Conservation (phyloP, 2,113 vertebrate genomes). For the Felis chaus region DNA sequence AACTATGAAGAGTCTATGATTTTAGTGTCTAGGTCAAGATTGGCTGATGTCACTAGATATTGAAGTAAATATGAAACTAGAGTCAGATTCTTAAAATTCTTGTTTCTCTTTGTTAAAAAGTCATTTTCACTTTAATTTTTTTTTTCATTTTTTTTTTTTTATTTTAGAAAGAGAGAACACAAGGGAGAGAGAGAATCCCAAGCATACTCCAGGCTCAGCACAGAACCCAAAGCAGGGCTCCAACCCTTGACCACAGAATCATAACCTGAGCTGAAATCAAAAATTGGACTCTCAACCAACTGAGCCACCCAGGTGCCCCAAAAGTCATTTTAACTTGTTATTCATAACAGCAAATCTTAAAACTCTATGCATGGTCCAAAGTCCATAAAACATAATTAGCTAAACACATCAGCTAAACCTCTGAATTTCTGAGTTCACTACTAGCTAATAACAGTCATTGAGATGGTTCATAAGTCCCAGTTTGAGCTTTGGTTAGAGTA, state of each 20-base stretch:
- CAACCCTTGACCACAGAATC: too few relatives aligned
- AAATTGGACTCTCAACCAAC: too few relatives aligned
- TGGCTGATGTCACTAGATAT: background rate
- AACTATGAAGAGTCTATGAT: background rate
- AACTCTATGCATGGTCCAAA: background rate
- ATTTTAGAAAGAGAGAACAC: too few relatives aligned
- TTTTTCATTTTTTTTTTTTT: too few relatives aligned
- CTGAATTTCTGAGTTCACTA: background rate
- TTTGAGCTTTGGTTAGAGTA: background rate
- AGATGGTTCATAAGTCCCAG: rapidly evolving
- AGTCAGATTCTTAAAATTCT: background rate
- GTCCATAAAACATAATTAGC: background rate
- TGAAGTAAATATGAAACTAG: background rate
- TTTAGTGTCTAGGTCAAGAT: background rate
- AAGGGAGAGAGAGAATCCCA: too few relatives aligned
- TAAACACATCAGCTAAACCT: background rate
- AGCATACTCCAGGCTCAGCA: too few relatives aligned
- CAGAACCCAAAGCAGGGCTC: too few relatives aligned
- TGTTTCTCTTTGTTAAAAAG: background rate
- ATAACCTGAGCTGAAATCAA: too few relatives aligned
- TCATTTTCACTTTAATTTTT: too few relatives aligned
- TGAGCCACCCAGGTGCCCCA: too few relatives aligned
- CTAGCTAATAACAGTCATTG: too few relatives aligned
- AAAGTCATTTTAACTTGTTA: background rate
- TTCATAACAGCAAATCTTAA: background rate